A percentile compares a stretch with the other conserved stretches of the same genome.
These are phyloP conservation scores for Euwallacea fornicatus DNA, from an alignment of 1,140 invertebrate species.

Conservation along the genomic window DNA sequence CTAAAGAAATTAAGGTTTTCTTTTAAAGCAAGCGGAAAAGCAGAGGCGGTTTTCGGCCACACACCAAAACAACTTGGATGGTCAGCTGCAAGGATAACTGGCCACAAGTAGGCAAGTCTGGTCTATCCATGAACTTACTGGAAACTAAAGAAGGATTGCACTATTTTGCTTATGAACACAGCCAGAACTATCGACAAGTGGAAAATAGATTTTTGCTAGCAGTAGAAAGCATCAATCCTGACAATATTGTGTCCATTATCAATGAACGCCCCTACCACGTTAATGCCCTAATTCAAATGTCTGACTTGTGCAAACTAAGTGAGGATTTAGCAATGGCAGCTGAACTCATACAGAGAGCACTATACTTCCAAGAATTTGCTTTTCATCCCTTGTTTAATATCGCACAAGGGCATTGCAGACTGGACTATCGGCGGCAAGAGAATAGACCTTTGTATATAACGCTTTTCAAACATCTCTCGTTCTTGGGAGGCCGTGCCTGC, in stretches of 20 bases:
- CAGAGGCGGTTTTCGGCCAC: slow-evolving; percentile 56
- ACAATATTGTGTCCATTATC: slow-evolving; percentile 80
- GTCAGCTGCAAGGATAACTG: slow-evolving; percentile 69
- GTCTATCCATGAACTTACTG: slow-evolving; percentile 73
- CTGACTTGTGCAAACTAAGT: slow-evolving; percentile 76
- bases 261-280: slow-evolving; percentile 79
- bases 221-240: slow-evolving; percentile 78
- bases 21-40: slow-evolving; percentile 61
- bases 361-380: slow-evolving; percentile 75
- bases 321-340: slow-evolving; percentile 80
- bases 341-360: slow-evolving; percentile 75
- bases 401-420: slow-evolving; percentile 69
- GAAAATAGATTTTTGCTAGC: slow-evolving; percentile 76
- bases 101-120: slow-evolving; percentile 67
- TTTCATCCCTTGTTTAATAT: slow-evolving; percentile 83
- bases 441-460: slow-evolving; percentile 85
- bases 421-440: slow-evolving; percentile 82
- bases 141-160: slow-evolving; percentile 56
- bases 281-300: slow-evolving; percentile 82
- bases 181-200: slow-evolving; percentile 71
- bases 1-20: background rate
- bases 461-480: slow-evolving; percentile 81
- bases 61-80: slow-evolving; percentile 66
- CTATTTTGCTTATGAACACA: slow-evolving; percentile 83
- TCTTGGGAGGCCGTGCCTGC: slow-evolving; percentile 78